Conservation (phyloP, 2,888 invertebrate genomes). For the Galeruca laticollis region DNA sequence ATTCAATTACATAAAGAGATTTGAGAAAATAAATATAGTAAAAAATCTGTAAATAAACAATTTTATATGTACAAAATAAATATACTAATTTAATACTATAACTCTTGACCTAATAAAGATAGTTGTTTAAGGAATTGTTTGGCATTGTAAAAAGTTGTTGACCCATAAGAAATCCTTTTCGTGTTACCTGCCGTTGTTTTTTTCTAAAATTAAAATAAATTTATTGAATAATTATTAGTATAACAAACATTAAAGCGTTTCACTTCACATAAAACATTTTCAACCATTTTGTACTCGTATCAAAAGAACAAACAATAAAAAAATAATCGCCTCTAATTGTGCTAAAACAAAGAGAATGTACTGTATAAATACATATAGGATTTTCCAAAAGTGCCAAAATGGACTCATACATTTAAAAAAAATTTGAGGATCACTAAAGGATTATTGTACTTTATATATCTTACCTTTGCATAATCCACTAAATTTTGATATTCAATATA, state of each 20-base stretch:
- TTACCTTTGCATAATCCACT: conserved; percentile 90
- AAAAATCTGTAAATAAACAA: conserved; percentile 6
- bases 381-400: too few species aligned
- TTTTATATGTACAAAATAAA: conserved; percentile 28
- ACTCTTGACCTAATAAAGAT: conserved; percentile 82
- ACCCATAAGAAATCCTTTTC: conserved; percentile 93
- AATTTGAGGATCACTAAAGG: too few species aligned
- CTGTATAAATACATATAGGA: too few species aligned
- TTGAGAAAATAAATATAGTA: background rate
- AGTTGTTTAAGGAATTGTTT: conserved; percentile 94
- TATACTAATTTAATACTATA: conserved; percentile 58
- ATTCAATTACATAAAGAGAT: too few species aligned
- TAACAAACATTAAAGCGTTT: too few species aligned
- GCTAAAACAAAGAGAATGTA: too few species aligned
- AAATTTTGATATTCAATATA: conserved; percentile 99
- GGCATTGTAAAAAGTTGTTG: conserved; percentile 94
- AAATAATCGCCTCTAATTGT: too few species aligned
- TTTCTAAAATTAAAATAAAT: conserved; percentile 69
- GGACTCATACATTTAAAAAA: too few species aligned
- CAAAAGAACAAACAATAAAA: too few species aligned
- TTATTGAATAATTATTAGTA: background rate
- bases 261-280: too few species aligned
- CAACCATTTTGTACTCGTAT: too few species aligned
- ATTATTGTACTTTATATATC: too few species aligned
- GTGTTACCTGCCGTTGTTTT: conserved; percentile 77